These are phyloP conservation scores for Falco novaeseelandiae DNA, from an alignment of 2,797 vertebrate species.

Conservation along the genomic window DNA sequence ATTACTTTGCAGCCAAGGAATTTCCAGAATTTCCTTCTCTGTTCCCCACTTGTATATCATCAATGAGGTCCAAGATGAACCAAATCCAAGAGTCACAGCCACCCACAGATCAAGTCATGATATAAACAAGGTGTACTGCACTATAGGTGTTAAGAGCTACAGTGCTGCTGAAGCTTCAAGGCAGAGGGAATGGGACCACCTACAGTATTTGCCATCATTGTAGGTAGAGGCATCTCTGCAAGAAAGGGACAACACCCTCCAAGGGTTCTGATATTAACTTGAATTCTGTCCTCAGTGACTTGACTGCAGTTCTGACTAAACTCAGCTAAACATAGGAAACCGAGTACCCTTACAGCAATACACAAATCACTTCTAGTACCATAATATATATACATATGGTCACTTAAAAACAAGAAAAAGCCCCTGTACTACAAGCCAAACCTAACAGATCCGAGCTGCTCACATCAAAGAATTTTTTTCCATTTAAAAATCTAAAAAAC, in stretches of 20 bases:
- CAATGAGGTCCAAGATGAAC: not conserved
- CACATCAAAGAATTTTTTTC: not conserved
- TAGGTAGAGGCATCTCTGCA: not conserved
- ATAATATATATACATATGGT: not conserved
- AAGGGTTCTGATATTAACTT: not conserved
- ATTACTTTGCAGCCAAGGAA: constrained; percentile 82
- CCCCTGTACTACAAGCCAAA: not conserved
- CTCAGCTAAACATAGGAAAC: not conserved
- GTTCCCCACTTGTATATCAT: not conserved
- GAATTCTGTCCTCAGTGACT: not conserved
- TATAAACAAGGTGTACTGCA: not conserved
- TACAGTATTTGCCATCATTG: not conserved
- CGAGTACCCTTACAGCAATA: not conserved
- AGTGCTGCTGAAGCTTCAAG: not conserved
- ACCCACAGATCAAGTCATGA: not conserved
- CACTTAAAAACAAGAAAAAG: not conserved
- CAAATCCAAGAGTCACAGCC: not conserved
- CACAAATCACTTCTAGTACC: not conserved
- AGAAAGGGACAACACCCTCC: not conserved
- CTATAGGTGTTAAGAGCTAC: not conserved
- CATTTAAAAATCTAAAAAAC: not conserved
- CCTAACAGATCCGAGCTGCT: not conserved
- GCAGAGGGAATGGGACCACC: not conserved
- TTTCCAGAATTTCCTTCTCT: constrained; percentile 53
- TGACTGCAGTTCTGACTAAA: not conserved